Conservation (phyloP, 2,113 vertebrate genomes). For the Tragelaphus imberbis region DNA sequence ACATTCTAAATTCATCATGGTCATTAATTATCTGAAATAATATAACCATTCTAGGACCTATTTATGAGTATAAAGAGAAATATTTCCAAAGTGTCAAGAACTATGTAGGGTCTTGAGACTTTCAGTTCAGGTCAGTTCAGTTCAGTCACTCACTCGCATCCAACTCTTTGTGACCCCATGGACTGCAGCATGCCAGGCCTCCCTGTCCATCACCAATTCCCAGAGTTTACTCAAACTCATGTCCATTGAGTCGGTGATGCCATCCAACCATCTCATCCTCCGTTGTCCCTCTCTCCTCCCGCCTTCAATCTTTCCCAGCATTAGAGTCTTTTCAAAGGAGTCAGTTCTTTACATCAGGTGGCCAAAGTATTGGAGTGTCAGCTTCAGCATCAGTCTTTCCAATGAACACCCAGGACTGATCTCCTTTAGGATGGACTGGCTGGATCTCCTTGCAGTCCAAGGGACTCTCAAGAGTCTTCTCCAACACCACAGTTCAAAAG, state of each 20-base stretch:
- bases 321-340: not conserved
- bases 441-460: not conserved
- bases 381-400: not conserved
- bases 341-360: not conserved
- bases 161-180: accelerated
- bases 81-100: not conserved
- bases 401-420: not conserved
- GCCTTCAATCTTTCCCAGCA: not conserved
- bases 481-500: not conserved
- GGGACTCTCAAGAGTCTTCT: not conserved
- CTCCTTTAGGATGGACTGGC: not conserved
- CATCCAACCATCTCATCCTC: not conserved
- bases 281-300: accelerated
- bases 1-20: not conserved
- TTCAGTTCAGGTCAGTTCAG: not conserved
- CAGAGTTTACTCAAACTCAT: not conserved
- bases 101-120: not conserved
- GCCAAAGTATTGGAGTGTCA: not conserved
- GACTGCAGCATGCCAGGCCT: not conserved
- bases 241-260: not conserved
- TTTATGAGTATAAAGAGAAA: not conserved
- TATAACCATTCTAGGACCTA: not conserved
- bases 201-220: not conserved
- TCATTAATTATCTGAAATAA: slow-evolving; percentile 10
- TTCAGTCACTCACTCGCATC: not conserved